Evolutionary conservation across 2,113 vertebrate genomes (phyloP).

Genomic region (Oreochromis niloticus): DNA sequence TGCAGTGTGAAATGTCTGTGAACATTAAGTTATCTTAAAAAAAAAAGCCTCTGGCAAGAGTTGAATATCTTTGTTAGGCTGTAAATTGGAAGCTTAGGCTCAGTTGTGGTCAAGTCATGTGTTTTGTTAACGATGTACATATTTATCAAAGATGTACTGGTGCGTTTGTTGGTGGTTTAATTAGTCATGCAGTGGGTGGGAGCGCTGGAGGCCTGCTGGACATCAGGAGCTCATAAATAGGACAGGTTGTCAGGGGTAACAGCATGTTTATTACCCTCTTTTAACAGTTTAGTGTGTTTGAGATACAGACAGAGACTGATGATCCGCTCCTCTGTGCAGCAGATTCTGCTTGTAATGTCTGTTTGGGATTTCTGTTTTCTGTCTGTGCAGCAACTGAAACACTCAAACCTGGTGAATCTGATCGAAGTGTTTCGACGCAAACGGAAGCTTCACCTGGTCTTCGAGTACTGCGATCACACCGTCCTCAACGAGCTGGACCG

Average conservation of each 20-base stretch:
- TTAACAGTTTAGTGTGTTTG: conserved; percentile 34
- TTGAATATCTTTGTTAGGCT: neutral
- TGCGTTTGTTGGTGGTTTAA: neutral
- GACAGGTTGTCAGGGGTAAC: conserved; percentile 54
- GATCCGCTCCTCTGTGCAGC: neutral
- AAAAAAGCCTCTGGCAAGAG: neutral
- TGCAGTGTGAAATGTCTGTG: neutral
- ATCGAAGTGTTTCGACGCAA: conserved; percentile 92
- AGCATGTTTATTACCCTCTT: conserved; percentile 52
- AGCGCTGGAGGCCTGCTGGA: neutral
- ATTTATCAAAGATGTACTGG: neutral
- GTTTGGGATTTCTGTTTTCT: neutral
- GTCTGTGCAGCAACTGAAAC: conserved; percentile 86
- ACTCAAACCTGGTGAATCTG: conserved; percentile 91
- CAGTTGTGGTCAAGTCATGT: neutral
- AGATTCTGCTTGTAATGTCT: neutral
- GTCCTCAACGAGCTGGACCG: conserved; percentile 89
- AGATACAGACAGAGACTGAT: neutral
- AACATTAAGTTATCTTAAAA: neutral
- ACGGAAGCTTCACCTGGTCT: conserved; percentile 88
- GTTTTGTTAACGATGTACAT: neutral
- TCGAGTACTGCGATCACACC: conserved; percentile 94
- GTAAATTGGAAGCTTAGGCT: neutral
- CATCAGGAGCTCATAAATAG: conserved; percentile 44
- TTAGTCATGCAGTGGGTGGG: conserved; percentile 41